Evolutionary conservation across 2,888 invertebrate species (phyloP), one percentile per base, ranked within the genome.

Genomic region (Drosophila paranaensis): DNA sequence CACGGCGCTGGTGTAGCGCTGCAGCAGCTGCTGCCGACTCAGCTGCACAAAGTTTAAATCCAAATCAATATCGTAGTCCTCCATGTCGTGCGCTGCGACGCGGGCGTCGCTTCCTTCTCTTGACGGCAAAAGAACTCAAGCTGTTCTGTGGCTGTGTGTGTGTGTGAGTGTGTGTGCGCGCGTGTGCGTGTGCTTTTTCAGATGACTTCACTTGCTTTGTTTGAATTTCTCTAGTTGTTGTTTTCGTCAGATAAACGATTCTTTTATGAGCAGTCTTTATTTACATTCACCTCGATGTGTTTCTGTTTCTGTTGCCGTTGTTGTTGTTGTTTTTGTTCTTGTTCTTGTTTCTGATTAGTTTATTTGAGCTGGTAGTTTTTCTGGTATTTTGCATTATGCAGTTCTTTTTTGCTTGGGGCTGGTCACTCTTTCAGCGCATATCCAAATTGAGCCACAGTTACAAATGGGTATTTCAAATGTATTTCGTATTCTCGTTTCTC

Each of bases 1-100:
- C 56, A 96, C 93, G 76, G 95, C 94, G 78, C 94, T 93, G 61
- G 94, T 93, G 91, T 95, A 95, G 73, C 94, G 93, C 73, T 92
- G 90, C 71, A 94, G 79, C 48, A 93, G 78, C 82, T 93, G 92
- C 74, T 91, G 84, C 2, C 90, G 84, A 62, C 83, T 90, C 1
- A 86, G 68, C 53, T 90, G 87, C 55, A 79, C 71, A 37, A 86
- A 88, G 53, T 86, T 79, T 27, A 89, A 60, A 68, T 85, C 89
- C 61, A 89, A 74, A 72, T 88, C 86, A 20, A 88, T 76, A 25
- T 84, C 82, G 37, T 67, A 89, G 50, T 84, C 85, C 16, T 82
- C 88, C 89, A 83, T 89, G 16, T 3, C 6, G 14, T 48, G 48
- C 30, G 25, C 9, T 70, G 56, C 64, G 60, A 70, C 60, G 64